Evolutionary conservation across 2,113 vertebrate species (phyloP).

Genomic region (Erpornis zantholeuca): DNA sequence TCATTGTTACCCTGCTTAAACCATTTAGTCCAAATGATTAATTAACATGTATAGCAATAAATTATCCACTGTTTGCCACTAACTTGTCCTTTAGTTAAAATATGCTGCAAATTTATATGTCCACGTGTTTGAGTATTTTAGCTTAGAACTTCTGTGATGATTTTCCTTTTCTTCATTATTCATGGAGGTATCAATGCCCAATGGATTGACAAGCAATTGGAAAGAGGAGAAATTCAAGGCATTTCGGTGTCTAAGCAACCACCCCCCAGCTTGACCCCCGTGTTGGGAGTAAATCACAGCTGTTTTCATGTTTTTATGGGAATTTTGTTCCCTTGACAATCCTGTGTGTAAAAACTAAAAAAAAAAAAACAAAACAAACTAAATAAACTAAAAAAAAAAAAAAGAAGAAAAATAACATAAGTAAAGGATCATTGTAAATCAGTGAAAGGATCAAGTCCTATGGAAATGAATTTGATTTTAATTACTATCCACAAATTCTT

Average conservation of each 20-base stretch:
- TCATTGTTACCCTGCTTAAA: neutral
- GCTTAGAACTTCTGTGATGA: neutral
- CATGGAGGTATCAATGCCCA: neutral
- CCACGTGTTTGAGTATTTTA: neutral
- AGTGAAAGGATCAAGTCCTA: neutral
- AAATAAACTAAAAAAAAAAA: too few relatives aligned
- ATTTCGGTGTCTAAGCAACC: neutral
- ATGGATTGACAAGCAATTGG: neutral
- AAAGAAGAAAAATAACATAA: neutral
- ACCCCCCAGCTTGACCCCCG: neutral
- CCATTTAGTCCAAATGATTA: neutral
- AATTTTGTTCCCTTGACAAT: neutral
- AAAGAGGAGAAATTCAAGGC: neutral
- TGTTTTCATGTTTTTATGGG: neutral
- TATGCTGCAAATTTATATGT: neutral
- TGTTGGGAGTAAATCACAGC: neutral
- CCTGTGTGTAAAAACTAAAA: neutral
- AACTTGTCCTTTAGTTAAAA: neutral
- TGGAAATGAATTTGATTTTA: neutral
- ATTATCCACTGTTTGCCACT: neutral
- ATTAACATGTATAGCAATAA: neutral
- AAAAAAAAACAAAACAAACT: too few relatives aligned
- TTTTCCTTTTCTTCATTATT: neutral
- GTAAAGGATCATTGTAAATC: neutral
- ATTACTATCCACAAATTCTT: neutral